Evolutionary conservation across 2,888 invertebrate species (phyloP).

Genomic region (Strigamia maritima): DNA sequence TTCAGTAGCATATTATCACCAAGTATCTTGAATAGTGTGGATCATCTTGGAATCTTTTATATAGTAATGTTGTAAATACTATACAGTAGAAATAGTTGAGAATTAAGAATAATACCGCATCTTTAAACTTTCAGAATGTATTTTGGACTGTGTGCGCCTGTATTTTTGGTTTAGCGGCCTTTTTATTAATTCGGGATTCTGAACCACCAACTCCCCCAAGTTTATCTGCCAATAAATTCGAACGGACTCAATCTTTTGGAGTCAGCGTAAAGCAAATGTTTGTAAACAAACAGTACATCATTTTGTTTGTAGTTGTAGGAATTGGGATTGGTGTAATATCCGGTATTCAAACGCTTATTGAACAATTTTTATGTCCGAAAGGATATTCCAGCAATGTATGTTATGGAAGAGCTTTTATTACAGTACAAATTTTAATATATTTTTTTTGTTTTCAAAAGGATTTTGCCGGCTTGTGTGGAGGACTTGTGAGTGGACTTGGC

Average conservation of each 20-base stretch:
- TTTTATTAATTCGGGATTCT: constrained; percentile 46
- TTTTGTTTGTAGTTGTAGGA: constrained; percentile 52
- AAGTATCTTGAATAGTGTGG: constrained; percentile 49
- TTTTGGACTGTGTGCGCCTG: neutral
- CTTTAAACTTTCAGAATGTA: constrained; percentile 13
- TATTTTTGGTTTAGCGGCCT: neutral
- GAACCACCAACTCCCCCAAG: constrained; percentile 54
- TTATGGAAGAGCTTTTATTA: neutral
- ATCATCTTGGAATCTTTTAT: constrained; percentile 43
- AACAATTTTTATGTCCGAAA: constrained; percentile 55
- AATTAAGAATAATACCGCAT: neutral
- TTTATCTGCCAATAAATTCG: constrained; percentile 48
- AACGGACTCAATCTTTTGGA: neutral
- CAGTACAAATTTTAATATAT: too few relatives aligned
- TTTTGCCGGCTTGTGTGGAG: constrained; percentile 55
- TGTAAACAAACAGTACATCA: constrained; percentile 49
- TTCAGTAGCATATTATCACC: constrained; percentile 54
- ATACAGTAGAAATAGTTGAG: neutral
- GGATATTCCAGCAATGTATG: constrained; percentile 55
- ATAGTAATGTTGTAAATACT: neutral
- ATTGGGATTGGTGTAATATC: constrained; percentile 55
- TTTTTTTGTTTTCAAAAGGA: too few relatives aligned
- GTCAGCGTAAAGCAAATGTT: constrained; percentile 38
- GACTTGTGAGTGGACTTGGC: constrained; percentile 53
- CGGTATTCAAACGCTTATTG: constrained; percentile 54